Percentiles rank a stretch among this genome's conserved stretches.
phyloP scores from a whole-genome alignment of 2,797 vertebrate species.

The Tokudaia tokunoshimensis region DNA sequence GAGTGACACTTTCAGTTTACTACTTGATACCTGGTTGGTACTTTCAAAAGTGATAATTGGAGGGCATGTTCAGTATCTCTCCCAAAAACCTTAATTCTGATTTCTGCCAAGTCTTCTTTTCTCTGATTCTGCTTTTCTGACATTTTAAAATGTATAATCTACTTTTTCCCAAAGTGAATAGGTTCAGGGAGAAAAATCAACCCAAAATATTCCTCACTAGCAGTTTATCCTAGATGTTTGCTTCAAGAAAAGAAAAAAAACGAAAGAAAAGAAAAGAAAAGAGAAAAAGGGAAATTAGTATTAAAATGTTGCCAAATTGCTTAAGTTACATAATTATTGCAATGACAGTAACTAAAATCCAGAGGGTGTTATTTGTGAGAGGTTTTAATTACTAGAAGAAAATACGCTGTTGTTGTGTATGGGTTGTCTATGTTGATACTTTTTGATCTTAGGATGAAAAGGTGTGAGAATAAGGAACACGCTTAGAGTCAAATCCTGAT shows the following conservation, averaged over 20 bases:
- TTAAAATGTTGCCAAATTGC: background rate
- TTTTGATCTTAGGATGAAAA: background rate
- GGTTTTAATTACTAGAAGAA: background rate
- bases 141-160: slow-evolving; percentile 17
- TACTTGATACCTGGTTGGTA: background rate
- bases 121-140: background rate
- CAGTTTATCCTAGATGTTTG: background rate
- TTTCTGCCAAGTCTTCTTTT: background rate
- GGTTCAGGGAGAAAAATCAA: background rate
- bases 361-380: background rate
- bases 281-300: background rate
- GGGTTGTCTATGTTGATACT: background rate
- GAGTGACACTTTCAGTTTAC: background rate
- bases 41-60: background rate
- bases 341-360: background rate
- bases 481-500: background rate
- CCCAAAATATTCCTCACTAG: background rate
- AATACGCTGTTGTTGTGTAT: background rate
- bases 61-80: background rate
- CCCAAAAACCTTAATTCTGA: slow-evolving; percentile 2
- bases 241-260: background rate
- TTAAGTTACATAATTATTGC: slow-evolving; percentile 35
- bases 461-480: background rate
- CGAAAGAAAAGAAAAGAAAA: no score
- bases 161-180: slow-evolving; percentile 38